Conservation (phyloP, 2,888 invertebrate species). For the Sarcophaga carnaria region DNA sequence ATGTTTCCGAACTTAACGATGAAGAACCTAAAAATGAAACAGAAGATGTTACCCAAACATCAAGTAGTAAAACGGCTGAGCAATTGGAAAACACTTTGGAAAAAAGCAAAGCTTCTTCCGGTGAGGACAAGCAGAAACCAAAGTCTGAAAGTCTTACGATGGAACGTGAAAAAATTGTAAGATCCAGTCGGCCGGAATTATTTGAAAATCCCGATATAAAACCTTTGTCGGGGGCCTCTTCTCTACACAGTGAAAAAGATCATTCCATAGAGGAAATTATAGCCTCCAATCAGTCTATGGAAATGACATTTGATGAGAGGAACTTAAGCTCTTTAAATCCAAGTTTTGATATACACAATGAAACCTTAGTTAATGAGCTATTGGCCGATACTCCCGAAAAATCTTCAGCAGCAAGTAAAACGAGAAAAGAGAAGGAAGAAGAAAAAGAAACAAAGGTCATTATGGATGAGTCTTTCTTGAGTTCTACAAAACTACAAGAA, state of each 20-base stretch:
- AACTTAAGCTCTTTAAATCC: constrained; percentile 73
- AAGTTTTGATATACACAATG: constrained; percentile 73
- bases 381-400: constrained; percentile 69
- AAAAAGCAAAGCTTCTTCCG: background rate
- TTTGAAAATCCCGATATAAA: constrained; percentile 66
- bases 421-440: background rate
- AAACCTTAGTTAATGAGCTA: constrained; percentile 72
- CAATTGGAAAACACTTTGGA: background rate
- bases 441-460: background rate
- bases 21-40: constrained; percentile 75
- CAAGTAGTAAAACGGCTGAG: constrained; percentile 22
- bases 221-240: constrained; percentile 64
- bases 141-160: background rate
- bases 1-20: constrained; percentile 80
- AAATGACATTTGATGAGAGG: constrained; percentile 76
- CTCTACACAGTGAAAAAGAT: constrained; percentile 76
- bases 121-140: background rate
- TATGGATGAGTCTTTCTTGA: constrained; percentile 4
- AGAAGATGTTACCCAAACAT: constrained; percentile 30
- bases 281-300: constrained; percentile 78
- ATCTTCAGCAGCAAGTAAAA: background rate
- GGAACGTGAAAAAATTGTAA: background rate
- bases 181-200: constrained; percentile 48
- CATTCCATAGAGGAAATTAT: constrained; percentile 79
- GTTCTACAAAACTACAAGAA: background rate